These are phyloP conservation scores for Amyelois transitella DNA, from an alignment of 1,140 invertebrate genomes.

Conservation along the genomic window DNA sequence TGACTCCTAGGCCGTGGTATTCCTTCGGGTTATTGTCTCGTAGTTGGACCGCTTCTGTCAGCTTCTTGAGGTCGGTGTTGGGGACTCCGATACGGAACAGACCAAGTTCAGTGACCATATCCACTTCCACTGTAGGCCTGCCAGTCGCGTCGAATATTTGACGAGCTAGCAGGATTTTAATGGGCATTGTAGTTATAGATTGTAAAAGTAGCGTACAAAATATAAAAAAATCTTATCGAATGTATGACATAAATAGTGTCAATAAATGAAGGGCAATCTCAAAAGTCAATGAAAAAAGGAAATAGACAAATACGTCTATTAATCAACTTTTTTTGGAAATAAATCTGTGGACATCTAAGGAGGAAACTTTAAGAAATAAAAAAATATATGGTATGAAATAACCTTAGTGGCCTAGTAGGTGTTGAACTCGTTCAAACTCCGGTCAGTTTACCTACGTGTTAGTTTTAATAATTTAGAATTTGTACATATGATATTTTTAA, in stretches of 20 bases:
- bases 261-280: not conserved
- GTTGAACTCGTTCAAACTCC: too few species aligned
- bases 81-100: constrained; percentile 96
- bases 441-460: too few species aligned
- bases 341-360: too few species aligned
- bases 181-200: constrained; percentile 76
- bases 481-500: too few species aligned
- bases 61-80: constrained; percentile 93
- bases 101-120: constrained; percentile 86
- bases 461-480: too few species aligned
- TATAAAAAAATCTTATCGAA: not conserved
- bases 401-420: too few species aligned
- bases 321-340: too few species aligned
- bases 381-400: too few species aligned
- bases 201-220: not conserved
- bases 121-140: constrained; percentile 97
- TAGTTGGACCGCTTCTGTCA: constrained; percentile 95
- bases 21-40: constrained; percentile 90
- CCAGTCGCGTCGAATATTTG: constrained; percentile 98
- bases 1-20: constrained; percentile 95
- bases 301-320: too few species aligned
- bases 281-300: too few species aligned
- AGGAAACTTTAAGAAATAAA: too few species aligned
- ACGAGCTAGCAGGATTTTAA: constrained; percentile 90
- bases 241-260: not conserved